Percentiles rank a stretch among this genome's conserved stretches.
Evolutionary conservation across 1,140 invertebrate species (phyloP).

Genomic region (Cryptotermes secundus): DNA sequence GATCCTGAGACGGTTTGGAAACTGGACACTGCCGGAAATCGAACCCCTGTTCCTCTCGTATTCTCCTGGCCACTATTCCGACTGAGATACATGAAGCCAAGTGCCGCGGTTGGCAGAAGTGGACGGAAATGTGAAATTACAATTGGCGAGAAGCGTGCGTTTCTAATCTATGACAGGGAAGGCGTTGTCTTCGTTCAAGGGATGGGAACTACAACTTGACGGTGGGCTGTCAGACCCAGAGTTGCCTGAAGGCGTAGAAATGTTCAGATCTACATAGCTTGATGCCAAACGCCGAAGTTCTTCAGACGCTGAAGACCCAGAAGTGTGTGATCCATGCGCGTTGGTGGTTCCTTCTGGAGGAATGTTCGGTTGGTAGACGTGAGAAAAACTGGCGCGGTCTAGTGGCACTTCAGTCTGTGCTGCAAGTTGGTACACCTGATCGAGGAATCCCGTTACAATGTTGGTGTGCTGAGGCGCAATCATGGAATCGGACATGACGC

Average conservation of each 20-base stretch:
- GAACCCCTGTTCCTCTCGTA: too few species aligned
- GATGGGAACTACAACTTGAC: neutral
- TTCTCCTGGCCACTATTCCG: too few species aligned
- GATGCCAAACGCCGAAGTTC: neutral
- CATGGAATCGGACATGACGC: conserved; percentile 73
- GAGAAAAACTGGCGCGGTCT: conserved; percentile 68
- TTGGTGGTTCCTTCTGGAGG: neutral
- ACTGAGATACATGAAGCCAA: too few species aligned
- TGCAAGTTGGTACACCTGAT: conserved; percentile 62
- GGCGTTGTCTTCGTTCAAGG: neutral
- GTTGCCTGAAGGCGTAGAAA: neutral
- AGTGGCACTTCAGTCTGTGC: conserved; percentile 66
- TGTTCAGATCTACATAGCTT: neutral
- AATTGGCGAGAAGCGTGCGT: too few species aligned
- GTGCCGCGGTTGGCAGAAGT: too few species aligned
- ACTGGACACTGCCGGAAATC: too few species aligned
- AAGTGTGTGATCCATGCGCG: neutral
- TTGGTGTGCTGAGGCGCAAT: conserved; percentile 56
- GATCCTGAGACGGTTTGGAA: too few species aligned
- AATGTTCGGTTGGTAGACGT: neutral
- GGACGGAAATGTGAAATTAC: too few species aligned
- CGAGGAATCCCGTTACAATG: conserved; percentile 53
- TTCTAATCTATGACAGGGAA: neutral
- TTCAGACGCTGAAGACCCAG: neutral
- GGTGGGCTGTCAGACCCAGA: neutral